Evolutionary conservation across 1,140 invertebrate genomes (phyloP), one percentile per base, ranked within the genome.

Genomic region (Bombus polaris): DNA sequence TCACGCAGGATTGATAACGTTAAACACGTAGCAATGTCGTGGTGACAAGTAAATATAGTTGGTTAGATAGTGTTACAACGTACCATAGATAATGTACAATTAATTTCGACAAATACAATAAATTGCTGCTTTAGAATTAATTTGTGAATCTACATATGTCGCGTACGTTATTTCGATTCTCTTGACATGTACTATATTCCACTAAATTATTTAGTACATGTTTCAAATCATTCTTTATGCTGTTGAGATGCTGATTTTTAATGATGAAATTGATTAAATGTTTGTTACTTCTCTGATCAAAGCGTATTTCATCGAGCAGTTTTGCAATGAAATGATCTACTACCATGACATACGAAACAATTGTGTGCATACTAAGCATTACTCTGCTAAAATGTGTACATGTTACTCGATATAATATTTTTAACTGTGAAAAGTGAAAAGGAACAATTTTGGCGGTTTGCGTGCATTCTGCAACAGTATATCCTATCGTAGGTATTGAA

Each of bases 31-130:
- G 39, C 70, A 73, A 47, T 47, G 71, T 73, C 15, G n/a, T 15
- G 1, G 70, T 32, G 71, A 73, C 71, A 73, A 44, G 71, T 73
- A 73, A 73, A 47, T 73, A 44, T 47, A 32, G 71, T 39, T 5
- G 15, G n/a, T 73, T 32, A 73, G 39, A 13, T n/a, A 32, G 28
- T 71, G 42, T 28, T 15, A 22, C 13, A n/a, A 73, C 42, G n/a
- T 44, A 4, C 39, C n/a, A 28, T 22, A 73, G 71, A 73, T 73
- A 73, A 22, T 47, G 42, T 15, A 73, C 42, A 73, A 73, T 73
- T 73, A 73, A 73, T 73, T 73, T 39, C 15, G 71, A 73, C 71
- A 47, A 73, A 32, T 32, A 47, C 18, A 73, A 73, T 73, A 10
- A 44, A 73, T 73, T 32, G 39, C 28, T 18, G 28, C 15, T 47